These are phyloP conservation scores for Nyleta sp. DNA, from an alignment of 2,888 invertebrate species.

Conservation along the genomic window DNA sequence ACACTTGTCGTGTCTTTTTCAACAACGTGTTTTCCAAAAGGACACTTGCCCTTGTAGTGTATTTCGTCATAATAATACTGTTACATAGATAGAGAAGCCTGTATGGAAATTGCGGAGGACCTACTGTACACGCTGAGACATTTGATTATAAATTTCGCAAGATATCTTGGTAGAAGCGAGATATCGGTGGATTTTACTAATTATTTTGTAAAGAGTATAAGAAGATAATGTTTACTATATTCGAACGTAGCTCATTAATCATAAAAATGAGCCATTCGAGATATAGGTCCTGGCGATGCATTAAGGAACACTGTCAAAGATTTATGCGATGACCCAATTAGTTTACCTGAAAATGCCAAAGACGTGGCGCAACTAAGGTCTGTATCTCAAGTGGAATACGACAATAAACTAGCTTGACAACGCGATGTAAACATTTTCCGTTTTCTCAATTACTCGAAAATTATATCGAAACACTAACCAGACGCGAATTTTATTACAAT, in stretches of 20 bases:
- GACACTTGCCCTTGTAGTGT: too few relatives aligned
- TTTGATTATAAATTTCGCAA: too few relatives aligned
- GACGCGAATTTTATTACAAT: slow-evolving; percentile 16
- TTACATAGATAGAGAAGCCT: too few relatives aligned
- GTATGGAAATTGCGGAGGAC: too few relatives aligned
- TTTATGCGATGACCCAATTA: slow-evolving; percentile 52
- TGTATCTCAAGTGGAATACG: slow-evolving; percentile 8
- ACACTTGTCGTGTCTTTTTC: too few relatives aligned
- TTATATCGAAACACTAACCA: slow-evolving; percentile 13
- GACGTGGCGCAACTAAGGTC: slow-evolving; percentile 17
- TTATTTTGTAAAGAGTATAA: too few relatives aligned
- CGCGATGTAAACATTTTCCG: background rate
- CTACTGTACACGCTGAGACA: too few relatives aligned
- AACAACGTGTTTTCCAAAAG: too few relatives aligned
- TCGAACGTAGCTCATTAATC: slow-evolving; percentile 5
- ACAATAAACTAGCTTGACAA: slow-evolving; percentile 7
- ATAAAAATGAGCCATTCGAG: slow-evolving; percentile 12
- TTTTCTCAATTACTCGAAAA: slow-evolving; percentile 9
- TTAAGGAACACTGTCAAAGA: slow-evolving; percentile 33
- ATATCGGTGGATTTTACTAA: too few relatives aligned
- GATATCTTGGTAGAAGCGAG: too few relatives aligned
- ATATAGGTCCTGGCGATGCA: slow-evolving; percentile 3
- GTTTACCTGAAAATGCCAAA: slow-evolving; percentile 35
- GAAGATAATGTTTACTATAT: too few relatives aligned
- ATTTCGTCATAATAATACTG: too few relatives aligned